phyloP scores from a whole-genome alignment of 2,888 invertebrate species.

The Chymomyza caudatula region DNA sequence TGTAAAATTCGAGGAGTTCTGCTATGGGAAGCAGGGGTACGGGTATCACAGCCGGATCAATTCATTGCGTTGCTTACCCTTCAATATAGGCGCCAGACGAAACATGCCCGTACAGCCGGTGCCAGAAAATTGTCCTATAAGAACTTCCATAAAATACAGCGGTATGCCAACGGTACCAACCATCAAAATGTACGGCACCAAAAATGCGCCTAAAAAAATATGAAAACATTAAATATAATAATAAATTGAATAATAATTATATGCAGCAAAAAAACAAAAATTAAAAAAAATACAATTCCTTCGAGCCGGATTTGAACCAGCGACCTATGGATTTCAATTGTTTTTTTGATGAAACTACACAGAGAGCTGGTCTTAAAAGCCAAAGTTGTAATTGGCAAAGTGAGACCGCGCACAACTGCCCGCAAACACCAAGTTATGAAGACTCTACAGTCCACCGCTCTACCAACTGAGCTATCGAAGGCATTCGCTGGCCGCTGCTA shows the following conservation, averaged over 20 bases:
- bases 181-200: slow-evolving; percentile 91
- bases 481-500: slow-evolving; percentile 35
- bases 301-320: slow-evolving; percentile 73
- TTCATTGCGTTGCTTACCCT: too few species aligned
- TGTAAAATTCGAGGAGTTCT: too few species aligned
- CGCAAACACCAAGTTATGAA: slow-evolving; percentile 42
- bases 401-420: slow-evolving; percentile 18
- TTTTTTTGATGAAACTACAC: slow-evolving; percentile 13
- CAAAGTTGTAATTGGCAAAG: slow-evolving; percentile 29
- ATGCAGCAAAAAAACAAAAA: not conserved
- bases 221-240: not conserved
- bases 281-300: slow-evolving; percentile 32
- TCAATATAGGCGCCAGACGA: slow-evolving; percentile 89
- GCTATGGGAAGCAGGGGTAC: too few species aligned
- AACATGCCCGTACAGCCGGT: slow-evolving; percentile 90
- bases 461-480: slow-evolving; percentile 73
- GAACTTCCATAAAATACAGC: slow-evolving; percentile 91
- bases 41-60: slow-evolving; percentile 7
- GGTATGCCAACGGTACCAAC: slow-evolving; percentile 90
- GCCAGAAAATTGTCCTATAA: slow-evolving; percentile 90
- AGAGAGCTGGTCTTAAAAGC: not conserved
- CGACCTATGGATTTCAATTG: slow-evolving; percentile 71
- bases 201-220: slow-evolving; percentile 82
- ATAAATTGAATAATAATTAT: too few species aligned
- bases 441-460: slow-evolving; percentile 72